Percentiles rank a stretch among this genome's conserved stretches.
These are phyloP conservation scores for Patiria miniata DNA, from an alignment of 35 echinoderm and acorn worm genomes.

Conservation along the genomic window DNA sequence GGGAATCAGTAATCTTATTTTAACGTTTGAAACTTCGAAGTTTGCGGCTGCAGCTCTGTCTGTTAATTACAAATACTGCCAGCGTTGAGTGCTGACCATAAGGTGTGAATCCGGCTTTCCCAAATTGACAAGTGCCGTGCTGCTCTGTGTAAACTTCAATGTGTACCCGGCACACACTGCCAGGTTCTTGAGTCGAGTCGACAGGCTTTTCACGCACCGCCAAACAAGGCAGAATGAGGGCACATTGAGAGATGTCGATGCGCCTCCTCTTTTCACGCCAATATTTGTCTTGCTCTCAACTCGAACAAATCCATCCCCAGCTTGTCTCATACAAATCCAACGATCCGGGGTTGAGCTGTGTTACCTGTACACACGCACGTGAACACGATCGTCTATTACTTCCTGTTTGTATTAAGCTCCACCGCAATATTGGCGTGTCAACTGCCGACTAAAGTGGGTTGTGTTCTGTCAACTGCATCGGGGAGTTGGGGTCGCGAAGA, in stretches of 20 bases:
- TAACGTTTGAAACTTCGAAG: no score
- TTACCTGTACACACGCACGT: neutral
- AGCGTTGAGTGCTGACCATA: neutral
- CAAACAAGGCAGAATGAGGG: neutral
- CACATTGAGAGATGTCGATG: neutral
- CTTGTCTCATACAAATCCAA: neutral
- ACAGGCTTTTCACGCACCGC: neutral
- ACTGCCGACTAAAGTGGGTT: neutral
- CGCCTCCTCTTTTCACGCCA: neutral
- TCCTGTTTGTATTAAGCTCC: neutral
- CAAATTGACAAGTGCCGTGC: neutral
- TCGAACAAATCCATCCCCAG: neutral
- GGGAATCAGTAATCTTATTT: no score
- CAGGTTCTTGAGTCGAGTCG: neutral
- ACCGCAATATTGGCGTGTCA: neutral
- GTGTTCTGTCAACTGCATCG: neutral
- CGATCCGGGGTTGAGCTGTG: neutral
- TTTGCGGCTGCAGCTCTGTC: no score
- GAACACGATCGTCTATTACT: slow-evolving; percentile 17
- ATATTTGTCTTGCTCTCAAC: slow-evolving; percentile 19
- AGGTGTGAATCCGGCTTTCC: neutral
- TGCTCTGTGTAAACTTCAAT: neutral
- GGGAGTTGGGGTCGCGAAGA: neutral
- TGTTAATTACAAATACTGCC: no score
- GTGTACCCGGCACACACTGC: neutral